These are phyloP conservation scores for Helicoverpa assulta DNA, from an alignment of 2,888 invertebrate genomes.

Conservation along the genomic window DNA sequence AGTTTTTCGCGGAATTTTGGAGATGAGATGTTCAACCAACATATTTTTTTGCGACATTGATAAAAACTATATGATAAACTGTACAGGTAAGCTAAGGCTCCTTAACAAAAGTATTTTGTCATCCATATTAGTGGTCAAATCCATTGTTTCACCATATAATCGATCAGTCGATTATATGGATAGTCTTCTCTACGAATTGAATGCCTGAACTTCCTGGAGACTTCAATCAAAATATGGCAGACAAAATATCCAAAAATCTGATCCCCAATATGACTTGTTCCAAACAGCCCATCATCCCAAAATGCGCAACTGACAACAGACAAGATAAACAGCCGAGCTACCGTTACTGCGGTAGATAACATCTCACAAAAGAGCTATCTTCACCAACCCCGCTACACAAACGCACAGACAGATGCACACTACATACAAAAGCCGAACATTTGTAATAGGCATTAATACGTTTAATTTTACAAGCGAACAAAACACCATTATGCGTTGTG, in stretches of 20 bases:
- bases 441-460: slow-evolving; percentile 80
- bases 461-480: slow-evolving; percentile 76
- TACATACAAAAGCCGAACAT: slow-evolving; percentile 77
- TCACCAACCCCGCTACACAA: slow-evolving; percentile 78
- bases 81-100: neutral
- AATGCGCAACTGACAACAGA: slow-evolving; percentile 5
- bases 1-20: neutral
- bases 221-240: too few species aligned
- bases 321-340: slow-evolving; percentile 22
- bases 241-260: neutral
- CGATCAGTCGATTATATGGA: too few species aligned
- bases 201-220: too few species aligned
- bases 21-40: neutral
- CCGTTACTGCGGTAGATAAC: slow-evolving; percentile 62
- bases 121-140: too few species aligned
- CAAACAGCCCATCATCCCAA: neutral
- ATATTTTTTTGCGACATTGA: neutral
- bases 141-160: too few species aligned
- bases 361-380: slow-evolving; percentile 68
- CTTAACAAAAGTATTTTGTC: too few species aligned
- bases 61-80: neutral
- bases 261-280: neutral
- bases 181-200: too few species aligned
- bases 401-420: slow-evolving; percentile 80
- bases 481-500: slow-evolving; percentile 69